Base-by-base conservation (phyloP, 2,797 vertebrate genomes). In the Odontamblyopus lacepedii region DNA sequence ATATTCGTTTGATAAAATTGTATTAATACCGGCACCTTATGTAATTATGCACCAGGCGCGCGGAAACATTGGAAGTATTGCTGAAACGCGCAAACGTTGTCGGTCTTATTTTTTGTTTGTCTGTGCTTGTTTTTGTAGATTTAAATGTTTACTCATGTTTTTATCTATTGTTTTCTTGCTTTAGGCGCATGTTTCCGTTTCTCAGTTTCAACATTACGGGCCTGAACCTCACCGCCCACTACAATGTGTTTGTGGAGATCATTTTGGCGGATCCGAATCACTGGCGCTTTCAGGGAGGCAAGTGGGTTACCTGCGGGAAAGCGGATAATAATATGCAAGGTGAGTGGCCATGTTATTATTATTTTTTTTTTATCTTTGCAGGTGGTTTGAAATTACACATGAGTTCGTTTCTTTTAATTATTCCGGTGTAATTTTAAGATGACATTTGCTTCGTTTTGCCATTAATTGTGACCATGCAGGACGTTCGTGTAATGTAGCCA, bases 261-360 rank as follows among this genome's bases (percentile, higher is more conserved):
- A 93, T 97, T 63, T 81, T 98, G 85, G 96, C 98, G 0, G 98
- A 99, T 74, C 97, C 98, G 1, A 99, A 99, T 79, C 98, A 99
- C 86, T 99, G 98, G 98, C 94, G 98, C 18, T 99, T 99, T 81
- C 98, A 98, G 67, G 98, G 98, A 1, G 98, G 98, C 56, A 99
- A 99, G 78, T 99, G 98, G 98, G 97, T 99, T 76, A 99, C 98
- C 3, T 99, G 98, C 67, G 98, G 98, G 51, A 99, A 99, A 86
- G 98, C 98, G 0, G 98, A 99, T 90, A 99, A 96, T 81, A 98
- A 96, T 72, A 96, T 97, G 94, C 98, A 99, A 94, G 98, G 97
- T 98, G 59, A 61, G 59, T 61, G 57, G 1, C 15, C 3, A 3
- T 23, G 2, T 18, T 61, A 38, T 60, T 62, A 9, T 23, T 57